A percentile compares a stretch with the other conserved stretches of the same genome.
Evolutionary conservation across 2,113 vertebrate species (phyloP).

Genomic region (Microcebus griseorufus): DNA sequence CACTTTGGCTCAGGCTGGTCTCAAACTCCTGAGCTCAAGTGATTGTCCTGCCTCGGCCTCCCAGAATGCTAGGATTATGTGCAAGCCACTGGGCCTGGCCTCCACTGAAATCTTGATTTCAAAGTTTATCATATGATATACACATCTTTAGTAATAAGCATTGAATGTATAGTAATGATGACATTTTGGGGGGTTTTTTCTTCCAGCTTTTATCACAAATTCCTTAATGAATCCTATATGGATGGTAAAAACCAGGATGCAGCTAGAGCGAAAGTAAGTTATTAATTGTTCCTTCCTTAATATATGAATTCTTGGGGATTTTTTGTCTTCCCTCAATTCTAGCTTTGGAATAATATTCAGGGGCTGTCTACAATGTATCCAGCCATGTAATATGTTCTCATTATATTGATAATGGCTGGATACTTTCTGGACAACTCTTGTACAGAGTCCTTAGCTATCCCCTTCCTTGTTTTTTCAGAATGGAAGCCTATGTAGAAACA

Average conservation of each 20-base stretch:
- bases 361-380: no score
- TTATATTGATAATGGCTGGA: no score
- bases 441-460: background rate
- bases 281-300: background rate
- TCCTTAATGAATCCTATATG: conserved; percentile 98
- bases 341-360: background rate
- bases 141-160: background rate
- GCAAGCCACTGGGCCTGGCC: no score
- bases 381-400: no score
- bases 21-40: no score
- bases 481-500: background rate
- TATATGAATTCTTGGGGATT: background rate
- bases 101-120: background rate
- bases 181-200: background rate
- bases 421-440: no score
- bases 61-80: no score
- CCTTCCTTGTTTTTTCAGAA: background rate
- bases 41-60: no score
- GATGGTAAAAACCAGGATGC: conserved; percentile 99
- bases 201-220: conserved; percentile 95
- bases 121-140: background rate
- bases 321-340: background rate
- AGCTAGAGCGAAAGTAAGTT: conserved; percentile 94
- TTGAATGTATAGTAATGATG: background rate
- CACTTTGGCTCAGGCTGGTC: no score